phyloP scores from a whole-genome alignment of 1,140 invertebrate genomes.

The Belonocnema kinseyi region DNA sequence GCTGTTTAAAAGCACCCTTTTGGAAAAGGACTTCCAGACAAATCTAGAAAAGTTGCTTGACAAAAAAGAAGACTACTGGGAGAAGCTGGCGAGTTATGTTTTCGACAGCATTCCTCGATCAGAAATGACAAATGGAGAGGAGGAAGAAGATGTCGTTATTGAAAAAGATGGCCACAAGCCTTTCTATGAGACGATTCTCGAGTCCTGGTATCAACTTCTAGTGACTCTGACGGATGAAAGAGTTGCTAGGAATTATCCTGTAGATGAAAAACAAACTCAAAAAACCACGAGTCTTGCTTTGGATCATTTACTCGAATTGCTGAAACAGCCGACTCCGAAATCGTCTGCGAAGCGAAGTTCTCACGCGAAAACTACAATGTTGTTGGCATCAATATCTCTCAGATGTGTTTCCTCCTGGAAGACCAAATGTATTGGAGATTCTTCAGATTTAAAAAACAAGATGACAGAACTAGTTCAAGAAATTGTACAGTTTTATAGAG shows the following conservation, averaged over 20 bases:
- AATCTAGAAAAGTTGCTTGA: slow-evolving; percentile 70
- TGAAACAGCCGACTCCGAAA: slow-evolving; percentile 56
- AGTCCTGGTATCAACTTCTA: slow-evolving; percentile 72
- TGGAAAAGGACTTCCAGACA: slow-evolving; percentile 65
- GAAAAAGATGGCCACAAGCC: slow-evolving; percentile 54
- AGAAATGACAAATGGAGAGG: not conserved
- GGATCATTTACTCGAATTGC: slow-evolving; percentile 59
- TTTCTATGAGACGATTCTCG: slow-evolving; percentile 68
- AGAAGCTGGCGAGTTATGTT: slow-evolving; percentile 65
- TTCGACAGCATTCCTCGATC: slow-evolving; percentile 55
- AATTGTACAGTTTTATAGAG: slow-evolving; percentile 64
- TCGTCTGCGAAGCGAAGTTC: slow-evolving; percentile 43
- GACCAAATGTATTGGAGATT: slow-evolving; percentile 60
- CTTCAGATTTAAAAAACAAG: slow-evolving; percentile 57
- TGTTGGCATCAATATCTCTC: slow-evolving; percentile 66
- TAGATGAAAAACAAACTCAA: slow-evolving; percentile 58
- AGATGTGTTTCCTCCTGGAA: slow-evolving; percentile 68
- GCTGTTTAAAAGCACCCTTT: slow-evolving; percentile 67
- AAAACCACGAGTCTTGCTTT: slow-evolving; percentile 62
- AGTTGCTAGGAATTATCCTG: slow-evolving; percentile 56
- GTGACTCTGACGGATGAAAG: slow-evolving; percentile 71
- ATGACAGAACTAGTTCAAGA: slow-evolving; percentile 66
- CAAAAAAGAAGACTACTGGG: slow-evolving; percentile 62
- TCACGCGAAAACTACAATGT: slow-evolving; percentile 60
- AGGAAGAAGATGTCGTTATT: slow-evolving; percentile 36